Evolutionary conservation across 2,797 vertebrate genomes (phyloP).

Genomic region (Sebastes steindachneri): DNA sequence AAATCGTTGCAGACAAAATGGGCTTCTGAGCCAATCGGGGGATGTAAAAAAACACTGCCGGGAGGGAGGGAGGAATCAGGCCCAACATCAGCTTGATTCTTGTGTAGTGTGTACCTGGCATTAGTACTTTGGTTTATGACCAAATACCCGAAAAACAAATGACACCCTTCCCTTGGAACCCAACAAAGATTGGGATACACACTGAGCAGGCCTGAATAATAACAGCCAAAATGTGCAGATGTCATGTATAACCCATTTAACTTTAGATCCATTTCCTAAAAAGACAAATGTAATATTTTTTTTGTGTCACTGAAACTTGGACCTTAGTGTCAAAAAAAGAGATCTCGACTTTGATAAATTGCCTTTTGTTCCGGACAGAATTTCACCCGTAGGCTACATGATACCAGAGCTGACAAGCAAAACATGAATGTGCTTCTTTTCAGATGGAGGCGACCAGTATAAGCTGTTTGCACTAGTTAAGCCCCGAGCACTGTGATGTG

Average conservation of each 20-base stretch:
- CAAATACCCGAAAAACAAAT: not conserved
- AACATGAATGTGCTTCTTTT: conserved; percentile 16
- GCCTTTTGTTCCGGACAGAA: conserved; percentile 7
- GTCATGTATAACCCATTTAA: conserved; percentile 18
- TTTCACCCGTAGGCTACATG: conserved; percentile 33
- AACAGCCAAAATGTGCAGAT: not conserved
- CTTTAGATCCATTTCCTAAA: not conserved
- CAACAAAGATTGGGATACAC: not conserved
- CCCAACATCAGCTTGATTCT: too few relatives aligned
- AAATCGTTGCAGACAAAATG: accelerated
- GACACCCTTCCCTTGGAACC: not conserved
- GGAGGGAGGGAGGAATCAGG: too few relatives aligned
- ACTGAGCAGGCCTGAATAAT: not conserved
- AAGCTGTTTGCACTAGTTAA: conserved; percentile 38
- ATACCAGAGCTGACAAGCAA: conserved; percentile 32
- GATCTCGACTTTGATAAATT: conserved; percentile 20
- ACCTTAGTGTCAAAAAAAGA: not conserved
- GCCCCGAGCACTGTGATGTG: conserved; percentile 25
- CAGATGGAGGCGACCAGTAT: not conserved
- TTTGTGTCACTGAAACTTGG: conserved; percentile 14
- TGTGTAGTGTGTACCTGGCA: too few relatives aligned
- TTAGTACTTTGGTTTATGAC: not conserved
- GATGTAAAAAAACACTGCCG: too few relatives aligned
- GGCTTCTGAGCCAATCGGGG: too few relatives aligned
- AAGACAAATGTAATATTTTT: conserved; percentile 47